Evolutionary conservation across 2,797 vertebrate species (phyloP).

Genomic region (Pangasius djambal): DNA sequence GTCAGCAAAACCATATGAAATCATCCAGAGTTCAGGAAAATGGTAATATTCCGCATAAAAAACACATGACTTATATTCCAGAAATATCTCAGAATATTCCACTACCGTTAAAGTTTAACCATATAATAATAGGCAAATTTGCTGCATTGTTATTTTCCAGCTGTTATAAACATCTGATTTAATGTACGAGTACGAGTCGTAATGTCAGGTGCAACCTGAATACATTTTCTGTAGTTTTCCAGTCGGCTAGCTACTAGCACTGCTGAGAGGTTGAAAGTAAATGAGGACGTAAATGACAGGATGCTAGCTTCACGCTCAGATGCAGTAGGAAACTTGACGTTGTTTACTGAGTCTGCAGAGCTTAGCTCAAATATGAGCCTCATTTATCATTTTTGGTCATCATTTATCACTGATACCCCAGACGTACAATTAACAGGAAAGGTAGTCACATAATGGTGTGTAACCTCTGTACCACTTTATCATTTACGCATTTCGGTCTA

Average conservation of each 20-base stretch:
- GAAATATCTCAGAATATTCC: background rate
- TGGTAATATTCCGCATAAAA: background rate
- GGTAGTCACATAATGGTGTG: background rate
- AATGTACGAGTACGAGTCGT: background rate
- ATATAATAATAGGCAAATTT: background rate
- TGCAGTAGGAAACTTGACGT: constrained; percentile 5
- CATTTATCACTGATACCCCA: background rate
- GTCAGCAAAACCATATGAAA: background rate
- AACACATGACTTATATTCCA: background rate
- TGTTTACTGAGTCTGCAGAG: background rate
- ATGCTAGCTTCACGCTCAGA: constrained; percentile 8
- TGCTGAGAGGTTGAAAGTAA: background rate
- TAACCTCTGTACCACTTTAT: background rate
- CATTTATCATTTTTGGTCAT: constrained; percentile 9
- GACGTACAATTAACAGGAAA: background rate
- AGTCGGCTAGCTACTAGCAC: background rate
- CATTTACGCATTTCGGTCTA: background rate
- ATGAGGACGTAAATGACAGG: constrained; percentile 8
- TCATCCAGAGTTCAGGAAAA: background rate
- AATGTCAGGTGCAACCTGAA: background rate
- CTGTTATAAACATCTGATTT: background rate
- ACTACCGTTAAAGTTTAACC: background rate
- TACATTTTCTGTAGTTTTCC: background rate
- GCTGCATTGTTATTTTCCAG: background rate
- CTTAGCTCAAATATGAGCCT: constrained; percentile 9